These are phyloP conservation scores for Candoia aspera DNA, from an alignment of 2,113 vertebrate species.

Conservation along the genomic window DNA sequence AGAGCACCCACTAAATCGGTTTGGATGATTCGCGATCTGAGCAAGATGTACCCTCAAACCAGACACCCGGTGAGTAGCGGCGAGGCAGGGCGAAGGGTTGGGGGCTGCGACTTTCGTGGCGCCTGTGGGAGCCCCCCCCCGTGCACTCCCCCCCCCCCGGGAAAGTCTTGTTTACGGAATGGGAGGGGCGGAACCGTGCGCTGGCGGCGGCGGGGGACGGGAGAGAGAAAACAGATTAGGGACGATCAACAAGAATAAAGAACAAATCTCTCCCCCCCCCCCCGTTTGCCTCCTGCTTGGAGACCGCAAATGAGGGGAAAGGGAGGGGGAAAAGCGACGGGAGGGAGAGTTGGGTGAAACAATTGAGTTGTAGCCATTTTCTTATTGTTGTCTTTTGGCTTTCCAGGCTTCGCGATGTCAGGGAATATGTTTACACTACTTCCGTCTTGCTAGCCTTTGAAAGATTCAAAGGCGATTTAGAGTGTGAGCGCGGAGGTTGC, in stretches of 20 bases:
- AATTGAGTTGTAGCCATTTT: constrained; percentile 76
- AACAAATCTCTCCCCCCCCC: background rate
- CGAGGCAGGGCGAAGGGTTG: background rate
- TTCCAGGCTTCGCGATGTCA: constrained; percentile 1
- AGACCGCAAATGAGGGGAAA: constrained; percentile 4
- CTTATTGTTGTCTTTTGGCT: constrained; percentile 76
- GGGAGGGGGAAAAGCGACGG: background rate
- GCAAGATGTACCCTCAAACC: constrained; percentile 85
- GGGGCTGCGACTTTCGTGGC: background rate
- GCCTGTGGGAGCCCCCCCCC: background rate
- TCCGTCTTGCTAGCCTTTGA: background rate
- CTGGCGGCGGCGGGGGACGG: background rate
- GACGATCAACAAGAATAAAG: background rate
- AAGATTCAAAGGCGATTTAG: background rate
- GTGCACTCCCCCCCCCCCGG: background rate
- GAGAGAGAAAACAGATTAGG: background rate
- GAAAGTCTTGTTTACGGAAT: constrained; percentile 19
- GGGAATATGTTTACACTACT: background rate
- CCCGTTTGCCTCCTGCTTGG: background rate
- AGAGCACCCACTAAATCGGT: constrained; percentile 68
- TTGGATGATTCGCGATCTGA: constrained; percentile 84
- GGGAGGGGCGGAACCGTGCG: constrained; percentile 18
- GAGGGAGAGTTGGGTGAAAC: constrained; percentile 43
- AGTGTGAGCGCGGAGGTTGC: background rate
- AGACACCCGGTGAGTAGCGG: constrained; percentile 80